A percentile compares a stretch with the other conserved stretches of the same genome.
phyloP scores from a whole-genome alignment of 2,797 vertebrate genomes.

The Microctenopoma lineatum region DNA sequence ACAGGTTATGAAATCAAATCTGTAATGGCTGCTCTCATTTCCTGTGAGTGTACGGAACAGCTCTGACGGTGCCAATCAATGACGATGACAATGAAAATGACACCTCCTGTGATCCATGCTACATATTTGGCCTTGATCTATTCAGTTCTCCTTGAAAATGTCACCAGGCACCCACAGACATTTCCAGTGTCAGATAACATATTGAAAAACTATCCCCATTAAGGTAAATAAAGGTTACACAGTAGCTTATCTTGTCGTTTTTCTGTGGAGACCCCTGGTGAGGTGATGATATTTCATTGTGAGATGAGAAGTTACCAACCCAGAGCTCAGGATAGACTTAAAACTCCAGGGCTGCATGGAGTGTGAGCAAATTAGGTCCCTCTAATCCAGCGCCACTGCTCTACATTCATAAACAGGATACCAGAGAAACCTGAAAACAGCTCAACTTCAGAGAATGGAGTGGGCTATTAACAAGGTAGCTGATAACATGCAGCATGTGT shows the following conservation, averaged over 20 bases:
- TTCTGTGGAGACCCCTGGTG: background rate
- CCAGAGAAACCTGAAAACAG: background rate
- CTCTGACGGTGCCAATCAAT: slow-evolving; percentile 62
- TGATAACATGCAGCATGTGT: background rate
- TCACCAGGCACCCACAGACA: slow-evolving; percentile 34
- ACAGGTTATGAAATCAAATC: slow-evolving; percentile 22
- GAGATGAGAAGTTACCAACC: background rate
- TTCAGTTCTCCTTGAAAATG: slow-evolving; percentile 53
- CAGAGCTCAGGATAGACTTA: background rate
- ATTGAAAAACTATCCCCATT: slow-evolving; percentile 14
- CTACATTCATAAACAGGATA: slow-evolving; percentile 5
- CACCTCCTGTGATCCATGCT: slow-evolving; percentile 49
- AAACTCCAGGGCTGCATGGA: slow-evolving; percentile 3
- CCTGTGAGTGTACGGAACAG: slow-evolving; percentile 21
- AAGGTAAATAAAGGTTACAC: slow-evolving; percentile 11
- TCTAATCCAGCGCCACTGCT: slow-evolving; percentile 9
- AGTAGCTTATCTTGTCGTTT: background rate
- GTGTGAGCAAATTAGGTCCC: slow-evolving; percentile 15
- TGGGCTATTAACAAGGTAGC: background rate
- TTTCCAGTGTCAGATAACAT: slow-evolving; percentile 27
- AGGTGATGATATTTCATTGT: background rate
- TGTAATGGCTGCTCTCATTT: slow-evolving; percentile 33
- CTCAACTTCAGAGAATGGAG: background rate
- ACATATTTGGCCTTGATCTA: slow-evolving; percentile 51
- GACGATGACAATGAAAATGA: slow-evolving; percentile 50